Conservation (phyloP, 2,797 vertebrate species). For the Rachycentron canadum region DNA sequence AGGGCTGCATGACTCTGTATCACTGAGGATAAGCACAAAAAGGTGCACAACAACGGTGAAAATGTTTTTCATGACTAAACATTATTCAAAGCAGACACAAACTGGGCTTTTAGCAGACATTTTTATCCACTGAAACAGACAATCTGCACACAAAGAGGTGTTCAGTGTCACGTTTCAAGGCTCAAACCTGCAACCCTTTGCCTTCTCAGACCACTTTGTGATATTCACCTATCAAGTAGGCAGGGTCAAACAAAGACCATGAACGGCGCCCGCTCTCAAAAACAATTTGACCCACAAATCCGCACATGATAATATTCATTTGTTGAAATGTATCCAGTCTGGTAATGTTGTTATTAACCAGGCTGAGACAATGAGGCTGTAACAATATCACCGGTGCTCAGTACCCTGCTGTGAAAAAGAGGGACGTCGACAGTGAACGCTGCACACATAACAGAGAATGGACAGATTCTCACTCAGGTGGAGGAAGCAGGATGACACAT, state of each 20-base stretch:
- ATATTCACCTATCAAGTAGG: background rate
- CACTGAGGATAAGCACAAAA: slow-evolving; percentile 3
- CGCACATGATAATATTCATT: slow-evolving; percentile 18
- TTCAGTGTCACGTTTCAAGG: background rate
- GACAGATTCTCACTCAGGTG: slow-evolving; percentile 16
- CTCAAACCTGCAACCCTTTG: slow-evolving; percentile 7
- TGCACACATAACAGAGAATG: slow-evolving; percentile 9
- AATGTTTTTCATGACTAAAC: slow-evolving; percentile 14
- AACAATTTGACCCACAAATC: slow-evolving; percentile 22
- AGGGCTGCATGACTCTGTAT: slow-evolving; percentile 8
- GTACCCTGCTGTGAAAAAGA: slow-evolving; percentile 5
- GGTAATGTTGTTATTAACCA: slow-evolving; percentile 22
- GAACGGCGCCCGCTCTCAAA: slow-evolving; percentile 3
- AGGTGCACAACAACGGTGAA: slow-evolving; percentile 9
- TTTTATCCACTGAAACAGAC: background rate
- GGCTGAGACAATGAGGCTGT: background rate
- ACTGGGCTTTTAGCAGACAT: background rate
- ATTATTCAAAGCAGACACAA: slow-evolving; percentile 25
- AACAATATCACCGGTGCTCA: slow-evolving; percentile 25
- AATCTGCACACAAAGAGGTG: background rate
- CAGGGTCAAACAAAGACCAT: background rate
- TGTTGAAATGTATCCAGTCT: slow-evolving; percentile 18
- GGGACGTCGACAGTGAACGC: slow-evolving; percentile 18
- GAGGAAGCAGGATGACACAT: slow-evolving; percentile 33
- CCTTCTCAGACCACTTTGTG: background rate